Conservation (phyloP, 2,113 vertebrate genomes). For the Addax nasomaculatus region DNA sequence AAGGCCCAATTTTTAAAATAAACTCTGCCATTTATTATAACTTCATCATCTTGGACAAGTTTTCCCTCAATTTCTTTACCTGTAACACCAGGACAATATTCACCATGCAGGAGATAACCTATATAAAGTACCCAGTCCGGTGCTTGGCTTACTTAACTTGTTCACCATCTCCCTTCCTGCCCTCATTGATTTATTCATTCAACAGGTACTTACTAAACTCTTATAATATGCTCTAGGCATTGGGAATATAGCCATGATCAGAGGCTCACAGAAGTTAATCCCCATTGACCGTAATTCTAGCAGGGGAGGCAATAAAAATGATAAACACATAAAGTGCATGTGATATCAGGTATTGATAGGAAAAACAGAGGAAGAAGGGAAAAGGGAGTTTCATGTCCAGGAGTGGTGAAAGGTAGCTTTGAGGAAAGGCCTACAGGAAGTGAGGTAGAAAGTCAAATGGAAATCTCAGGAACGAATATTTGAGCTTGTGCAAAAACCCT, state of each 20-base stretch:
- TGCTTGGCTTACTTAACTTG: neutral
- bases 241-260: neutral
- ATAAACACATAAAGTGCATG: neutral
- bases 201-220: neutral
- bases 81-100: neutral
- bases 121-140: neutral
- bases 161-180: neutral
- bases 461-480: neutral
- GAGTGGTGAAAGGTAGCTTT: neutral
- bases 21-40: neutral
- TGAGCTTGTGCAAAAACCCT: neutral
- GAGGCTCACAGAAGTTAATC: neutral
- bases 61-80: neutral
- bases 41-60: neutral
- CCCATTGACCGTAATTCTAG: neutral
- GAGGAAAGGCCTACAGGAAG: neutral
- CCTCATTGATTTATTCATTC: neutral
- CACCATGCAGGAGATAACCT: neutral
- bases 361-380: neutral
- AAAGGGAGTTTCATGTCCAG: neutral
- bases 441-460: neutral
- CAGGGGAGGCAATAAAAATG: neutral
- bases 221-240: neutral
- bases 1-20: neutral
- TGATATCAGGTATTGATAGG: neutral